phyloP scores from a whole-genome alignment of 2,888 invertebrate genomes.

The Tromatobia lineatoria region DNA sequence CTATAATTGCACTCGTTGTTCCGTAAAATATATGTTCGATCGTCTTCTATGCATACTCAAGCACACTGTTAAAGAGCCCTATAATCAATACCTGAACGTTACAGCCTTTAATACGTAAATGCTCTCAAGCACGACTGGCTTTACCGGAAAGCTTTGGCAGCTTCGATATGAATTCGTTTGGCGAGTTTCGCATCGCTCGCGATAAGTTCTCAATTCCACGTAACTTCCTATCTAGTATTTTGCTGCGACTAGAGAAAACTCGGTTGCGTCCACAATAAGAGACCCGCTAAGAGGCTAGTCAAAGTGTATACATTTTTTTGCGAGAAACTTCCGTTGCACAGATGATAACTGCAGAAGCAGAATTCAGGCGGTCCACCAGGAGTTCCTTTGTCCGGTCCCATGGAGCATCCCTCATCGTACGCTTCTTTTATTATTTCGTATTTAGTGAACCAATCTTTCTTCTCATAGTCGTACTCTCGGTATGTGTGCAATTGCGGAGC shows the following conservation, averaged over 20 bases:
- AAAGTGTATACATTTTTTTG: conserved; percentile 71
- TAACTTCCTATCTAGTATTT: background rate
- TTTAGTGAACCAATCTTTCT: conserved; percentile 88
- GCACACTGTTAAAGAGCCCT: background rate
- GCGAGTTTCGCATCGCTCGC: background rate
- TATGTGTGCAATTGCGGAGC: conserved; percentile 90
- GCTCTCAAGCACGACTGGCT: conserved; percentile 39
- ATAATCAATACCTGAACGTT: conserved; percentile 42
- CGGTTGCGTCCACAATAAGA: conserved; percentile 31
- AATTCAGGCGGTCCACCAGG: conserved; percentile 88
- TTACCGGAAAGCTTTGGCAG: conserved; percentile 19
- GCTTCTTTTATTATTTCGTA: conserved; percentile 89
- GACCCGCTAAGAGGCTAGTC: background rate
- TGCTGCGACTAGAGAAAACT: conserved; percentile 31
- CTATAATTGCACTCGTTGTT: conserved; percentile 2
- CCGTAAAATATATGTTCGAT: conserved; percentile 3
- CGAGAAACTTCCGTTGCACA: conserved; percentile 89
- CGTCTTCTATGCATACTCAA: background rate
- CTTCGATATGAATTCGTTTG: conserved; percentile 21
- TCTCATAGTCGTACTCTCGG: conserved; percentile 88
- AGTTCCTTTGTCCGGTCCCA: conserved; percentile 88
- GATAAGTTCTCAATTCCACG: background rate
- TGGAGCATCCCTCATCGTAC: conserved; percentile 90
- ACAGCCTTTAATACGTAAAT: conserved; percentile 45
- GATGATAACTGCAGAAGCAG: conserved; percentile 91